Percentiles rank a stretch among this genome's conserved stretches.
phyloP scores from a whole-genome alignment of 1,140 invertebrate species.

The Papilio polytes region DNA sequence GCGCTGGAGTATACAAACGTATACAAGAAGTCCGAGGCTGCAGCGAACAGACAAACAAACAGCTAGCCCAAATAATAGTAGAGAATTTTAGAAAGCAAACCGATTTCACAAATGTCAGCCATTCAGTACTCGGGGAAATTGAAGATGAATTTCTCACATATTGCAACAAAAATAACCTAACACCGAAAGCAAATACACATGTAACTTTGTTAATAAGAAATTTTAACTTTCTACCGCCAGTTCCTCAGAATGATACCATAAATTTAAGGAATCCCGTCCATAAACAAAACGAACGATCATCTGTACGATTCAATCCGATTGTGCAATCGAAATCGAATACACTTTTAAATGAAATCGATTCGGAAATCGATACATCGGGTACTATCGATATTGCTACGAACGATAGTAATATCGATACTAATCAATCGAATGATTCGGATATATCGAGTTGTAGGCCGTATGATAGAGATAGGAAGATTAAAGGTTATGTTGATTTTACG shows the following conservation, averaged over 20 bases:
- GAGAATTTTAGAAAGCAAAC: slow-evolving; percentile 93
- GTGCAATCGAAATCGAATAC: slow-evolving; percentile 83
- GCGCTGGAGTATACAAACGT: slow-evolving; percentile 92
- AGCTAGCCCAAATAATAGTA: slow-evolving; percentile 91
- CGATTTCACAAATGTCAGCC: slow-evolving; percentile 92
- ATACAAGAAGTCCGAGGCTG: slow-evolving; percentile 91
- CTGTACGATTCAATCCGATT: slow-evolving; percentile 85
- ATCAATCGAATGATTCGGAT: slow-evolving; percentile 75
- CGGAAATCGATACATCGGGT: slow-evolving; percentile 62
- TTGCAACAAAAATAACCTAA: slow-evolving; percentile 87
- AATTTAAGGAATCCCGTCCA: slow-evolving; percentile 37
- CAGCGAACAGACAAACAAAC: slow-evolving; percentile 91
- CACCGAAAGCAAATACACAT: slow-evolving; percentile 76
- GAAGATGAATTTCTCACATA: slow-evolving; percentile 93
- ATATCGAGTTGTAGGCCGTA: slow-evolving; percentile 72
- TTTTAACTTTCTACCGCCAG: slow-evolving; percentile 92
- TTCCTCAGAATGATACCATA: slow-evolving; percentile 76
- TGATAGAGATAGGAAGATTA: slow-evolving; percentile 87
- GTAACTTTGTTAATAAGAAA: slow-evolving; percentile 93
- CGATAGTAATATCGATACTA: slow-evolving; percentile 69
- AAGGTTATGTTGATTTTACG: slow-evolving; percentile 93
- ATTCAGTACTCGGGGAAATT: slow-evolving; percentile 94
- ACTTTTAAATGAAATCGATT: slow-evolving; percentile 72
- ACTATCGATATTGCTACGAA: slow-evolving; percentile 62
- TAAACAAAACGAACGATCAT: slow-evolving; percentile 67